These are phyloP conservation scores for Circaetus gallicus DNA, from an alignment of 2,113 vertebrate genomes.

Conservation along the genomic window DNA sequence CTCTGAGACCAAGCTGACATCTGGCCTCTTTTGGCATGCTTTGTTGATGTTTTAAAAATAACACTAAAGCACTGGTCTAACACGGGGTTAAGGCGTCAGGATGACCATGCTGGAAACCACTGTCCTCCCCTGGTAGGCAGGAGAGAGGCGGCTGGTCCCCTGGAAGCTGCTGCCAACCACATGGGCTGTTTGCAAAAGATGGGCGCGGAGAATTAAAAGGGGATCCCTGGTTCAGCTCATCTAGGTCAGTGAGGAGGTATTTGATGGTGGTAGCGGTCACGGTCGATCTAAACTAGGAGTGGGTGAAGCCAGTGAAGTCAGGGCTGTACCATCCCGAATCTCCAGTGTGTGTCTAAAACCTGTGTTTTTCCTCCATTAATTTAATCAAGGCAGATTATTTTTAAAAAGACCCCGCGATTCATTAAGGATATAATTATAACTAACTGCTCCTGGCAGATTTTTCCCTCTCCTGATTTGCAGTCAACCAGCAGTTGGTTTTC, in stretches of 20 bases:
- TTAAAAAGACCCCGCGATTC: background rate
- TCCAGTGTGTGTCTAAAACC: background rate
- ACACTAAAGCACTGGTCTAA: background rate
- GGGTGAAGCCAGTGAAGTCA: background rate
- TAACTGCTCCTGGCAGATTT: background rate
- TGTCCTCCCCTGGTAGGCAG: background rate
- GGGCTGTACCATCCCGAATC: background rate
- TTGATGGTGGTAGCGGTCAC: background rate
- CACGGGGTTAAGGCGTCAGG: accelerated
- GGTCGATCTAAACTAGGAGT: accelerated
- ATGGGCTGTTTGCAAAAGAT: background rate
- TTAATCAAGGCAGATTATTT: background rate
- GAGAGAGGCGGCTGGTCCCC: background rate
- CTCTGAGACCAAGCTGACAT: accelerated
- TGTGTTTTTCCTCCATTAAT: background rate
- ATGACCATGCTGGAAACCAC: background rate
- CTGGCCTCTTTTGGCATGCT: background rate
- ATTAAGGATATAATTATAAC: background rate
- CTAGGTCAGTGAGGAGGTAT: background rate
- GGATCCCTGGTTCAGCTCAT: background rate
- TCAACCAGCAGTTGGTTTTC: background rate
- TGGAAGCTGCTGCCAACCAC: background rate
- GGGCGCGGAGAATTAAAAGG: background rate
- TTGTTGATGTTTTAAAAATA: background rate
- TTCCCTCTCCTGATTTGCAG: background rate